Evolutionary conservation across 2,888 invertebrate species (phyloP), one percentile per base, ranked within the genome.

Genomic region (Lycophotia porphyrea): DNA sequence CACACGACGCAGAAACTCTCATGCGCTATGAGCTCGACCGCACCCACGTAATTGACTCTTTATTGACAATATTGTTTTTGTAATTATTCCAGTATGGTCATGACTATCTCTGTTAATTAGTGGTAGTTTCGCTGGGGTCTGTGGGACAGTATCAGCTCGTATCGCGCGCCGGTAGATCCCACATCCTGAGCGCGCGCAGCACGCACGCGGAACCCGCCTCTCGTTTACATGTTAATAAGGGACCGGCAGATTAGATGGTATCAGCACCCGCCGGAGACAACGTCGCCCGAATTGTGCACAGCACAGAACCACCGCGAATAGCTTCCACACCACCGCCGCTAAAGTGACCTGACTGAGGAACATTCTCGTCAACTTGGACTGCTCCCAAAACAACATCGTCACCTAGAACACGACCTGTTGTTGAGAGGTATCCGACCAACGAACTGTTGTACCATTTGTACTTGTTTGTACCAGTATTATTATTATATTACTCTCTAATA

Each of bases 221-320:
- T 72, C 72, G 71, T 81, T 84, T 75, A 67, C 69, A 79, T 86
- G 60, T 68, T 77, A 78, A 81, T 81, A 74, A 52, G 47, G 55
- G 44, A n/a, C 71, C 61, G 18, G 69, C 61, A 65, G 81, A 75
- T 76, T n/a, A 75, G 84, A 84, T 78, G 70, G 31, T 77, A 85
- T 85, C 84, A 74, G 66, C 47, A 31, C 15, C 42, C 47, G 5
- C 27, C 27, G 24, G 18, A 31, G 49, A 55, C 5, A 44, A 3
- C 44, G 63, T 65, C 70, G 8, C 61, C 36, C 5, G 9, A 63
- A 47, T 63, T 31, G 21, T 52, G 42, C 47, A 68, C 58, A 21
- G 58, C 31, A 4, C 31, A 21, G 55, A 1, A 24, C 34, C 11
- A 11, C 31, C 9, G 72, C 72, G 9, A 18, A 39, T 15, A 18